Evolutionary conservation across 2,113 vertebrate genomes (phyloP), one percentile per base, ranked within the genome.

Genomic region (Ictidomys tridecemlineatus): DNA sequence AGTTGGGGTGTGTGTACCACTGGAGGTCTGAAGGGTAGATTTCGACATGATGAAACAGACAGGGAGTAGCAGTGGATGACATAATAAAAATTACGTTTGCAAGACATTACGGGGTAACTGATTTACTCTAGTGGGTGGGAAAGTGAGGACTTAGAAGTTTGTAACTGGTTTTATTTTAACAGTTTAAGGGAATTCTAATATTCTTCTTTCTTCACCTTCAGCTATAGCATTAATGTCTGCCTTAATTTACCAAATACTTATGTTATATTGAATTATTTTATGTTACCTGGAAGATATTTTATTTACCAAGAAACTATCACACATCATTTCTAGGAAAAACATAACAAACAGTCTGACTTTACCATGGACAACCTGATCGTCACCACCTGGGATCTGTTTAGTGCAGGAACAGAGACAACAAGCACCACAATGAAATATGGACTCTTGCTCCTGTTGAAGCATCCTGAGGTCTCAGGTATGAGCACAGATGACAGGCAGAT

Each of bases 391-490:
- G 98, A 98, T 65, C 0, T 99, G n/a, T 98, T 99, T 89, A n/a
- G 18, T 63, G 98, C 97, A 2, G 98, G 98, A 12, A 98, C 96
- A 65, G 98, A 98, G 85, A 98, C 98, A 4, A 98, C 88, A 0
- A 94, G 98, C 77, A 97, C 97, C 18, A 99, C 98, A 0, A 5
- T 99, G 22, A 97, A 90, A 91, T 98, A 98, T 0, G 94, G 93
- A 34, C 30, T 98, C n/a, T 95, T 99, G 91, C 82, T 98, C 45
- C 97, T 99, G 95, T 92, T 98, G 83, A 98, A 98, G 76, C 65
- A 98, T 70, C 98, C 98, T 39, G 93, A 98, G 39, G n/a, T 99
- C 61, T 86, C 98, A 98, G 98, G 98, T 99, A 96, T 26, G 85
- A 56, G 20, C n/a, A 45, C 22, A 87, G 13, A 24, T 63, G 80